A percentile compares a stretch with the other conserved stretches of the same genome.
Evolutionary conservation across 2,888 invertebrate genomes (phyloP).

Genomic region (Drosophila algonquin): DNA sequence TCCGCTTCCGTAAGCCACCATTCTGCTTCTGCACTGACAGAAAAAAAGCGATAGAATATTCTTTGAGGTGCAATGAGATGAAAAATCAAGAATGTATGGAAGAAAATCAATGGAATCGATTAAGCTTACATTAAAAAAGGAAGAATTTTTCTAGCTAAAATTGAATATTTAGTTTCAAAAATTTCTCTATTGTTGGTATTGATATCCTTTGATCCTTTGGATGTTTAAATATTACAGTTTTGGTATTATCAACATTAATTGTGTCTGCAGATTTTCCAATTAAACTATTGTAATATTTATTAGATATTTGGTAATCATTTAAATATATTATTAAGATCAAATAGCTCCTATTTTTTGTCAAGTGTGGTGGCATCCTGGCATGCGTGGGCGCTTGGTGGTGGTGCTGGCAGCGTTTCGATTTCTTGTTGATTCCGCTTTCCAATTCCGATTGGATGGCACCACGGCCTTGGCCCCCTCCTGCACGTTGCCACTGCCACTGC

Average conservation of each 20-base stretch:
- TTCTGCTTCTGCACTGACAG: neutral
- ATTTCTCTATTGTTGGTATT: no score
- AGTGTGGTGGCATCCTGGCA: conserved; percentile 45
- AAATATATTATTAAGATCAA: no score
- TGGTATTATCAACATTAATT: no score
- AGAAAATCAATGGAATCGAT: no score
- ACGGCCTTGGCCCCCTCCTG: conserved; percentile 33
- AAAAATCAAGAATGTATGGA: no score
- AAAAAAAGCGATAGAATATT: neutral
- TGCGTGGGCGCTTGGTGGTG: conserved; percentile 43
- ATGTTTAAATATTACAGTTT: no score
- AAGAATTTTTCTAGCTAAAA: no score
- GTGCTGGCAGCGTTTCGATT: conserved; percentile 55
- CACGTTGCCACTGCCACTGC: neutral
- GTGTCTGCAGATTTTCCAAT: neutral
- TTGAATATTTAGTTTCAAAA: no score
- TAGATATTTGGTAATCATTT: neutral
- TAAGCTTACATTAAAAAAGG: no score
- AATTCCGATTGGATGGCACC: conserved; percentile 62
- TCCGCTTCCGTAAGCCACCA: conserved; percentile 18
- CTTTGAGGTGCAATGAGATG: neutral
- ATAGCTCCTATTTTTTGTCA: neutral
- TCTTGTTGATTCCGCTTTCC: conserved; percentile 78
- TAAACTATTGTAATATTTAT: no score
- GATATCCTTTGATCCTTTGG: no score